Evolutionary conservation across 1,140 invertebrate species (phyloP).

Genomic region (Drosophila trapezifrons): DNA sequence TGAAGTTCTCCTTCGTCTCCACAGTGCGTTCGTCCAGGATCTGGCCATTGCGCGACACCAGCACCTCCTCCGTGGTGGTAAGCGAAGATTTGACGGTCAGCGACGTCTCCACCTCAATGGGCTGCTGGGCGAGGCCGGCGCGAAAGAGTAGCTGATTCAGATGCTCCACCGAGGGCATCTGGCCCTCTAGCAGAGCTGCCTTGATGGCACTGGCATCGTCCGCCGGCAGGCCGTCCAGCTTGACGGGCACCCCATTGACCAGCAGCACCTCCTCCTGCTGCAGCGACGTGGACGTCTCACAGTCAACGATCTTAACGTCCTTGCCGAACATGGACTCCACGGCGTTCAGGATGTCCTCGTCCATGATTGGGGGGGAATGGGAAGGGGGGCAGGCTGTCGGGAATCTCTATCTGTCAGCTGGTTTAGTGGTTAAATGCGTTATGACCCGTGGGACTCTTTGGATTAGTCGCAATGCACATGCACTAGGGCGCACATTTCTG

Average conservation of each 20-base stretch:
- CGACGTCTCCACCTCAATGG: constrained; percentile 89
- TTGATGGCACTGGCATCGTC: constrained; percentile 89
- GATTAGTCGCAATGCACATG: constrained; percentile 73
- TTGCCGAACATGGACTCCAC: constrained; percentile 91
- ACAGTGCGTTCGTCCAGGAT: constrained; percentile 89
- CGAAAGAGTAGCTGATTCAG: constrained; percentile 89
- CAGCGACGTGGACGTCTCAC: constrained; percentile 89
- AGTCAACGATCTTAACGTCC: constrained; percentile 90
- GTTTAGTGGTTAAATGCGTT: constrained; percentile 66
- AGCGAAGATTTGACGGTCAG: constrained; percentile 90
- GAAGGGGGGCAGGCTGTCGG: constrained; percentile 29
- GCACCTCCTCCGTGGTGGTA: constrained; percentile 90
- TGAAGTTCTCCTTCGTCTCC: constrained; percentile 90
- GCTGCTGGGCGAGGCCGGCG: constrained; percentile 88
- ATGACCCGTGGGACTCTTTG: constrained; percentile 75
- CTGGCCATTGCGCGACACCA: constrained; percentile 88
- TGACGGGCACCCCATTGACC: constrained; percentile 90
- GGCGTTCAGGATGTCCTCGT: constrained; percentile 91
- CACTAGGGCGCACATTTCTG: constrained; percentile 68
- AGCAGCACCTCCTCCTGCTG: constrained; percentile 90
- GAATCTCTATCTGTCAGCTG: constrained; percentile 36
- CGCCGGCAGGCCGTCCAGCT: constrained; percentile 85
- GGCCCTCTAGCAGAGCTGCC: constrained; percentile 88
- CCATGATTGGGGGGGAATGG: constrained; percentile 85
- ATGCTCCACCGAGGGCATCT: constrained; percentile 89